Conservation (phyloP, 1,140 invertebrate genomes). For the Drosophila sproati region DNA sequence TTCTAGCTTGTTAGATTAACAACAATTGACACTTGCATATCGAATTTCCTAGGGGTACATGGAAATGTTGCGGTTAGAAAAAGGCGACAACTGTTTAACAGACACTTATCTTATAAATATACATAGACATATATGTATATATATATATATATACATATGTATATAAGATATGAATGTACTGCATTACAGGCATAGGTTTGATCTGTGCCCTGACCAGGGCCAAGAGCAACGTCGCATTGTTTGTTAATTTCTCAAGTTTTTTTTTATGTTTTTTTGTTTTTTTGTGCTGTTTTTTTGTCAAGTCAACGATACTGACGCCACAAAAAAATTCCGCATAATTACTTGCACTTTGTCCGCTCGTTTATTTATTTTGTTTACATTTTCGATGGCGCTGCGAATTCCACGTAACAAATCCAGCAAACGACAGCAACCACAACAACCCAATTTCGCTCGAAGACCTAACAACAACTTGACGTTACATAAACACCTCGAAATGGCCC, state of each 20-base stretch:
- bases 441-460: conserved; percentile 6
- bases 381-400: conserved; percentile 51
- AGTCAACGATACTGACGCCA: conserved; percentile 29
- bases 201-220: conserved; percentile 44
- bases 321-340: conserved; percentile 46
- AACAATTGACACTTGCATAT: not conserved
- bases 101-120: no score
- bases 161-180: no score
- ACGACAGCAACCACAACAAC: conserved; percentile 1
- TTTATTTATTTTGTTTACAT: conserved; percentile 45
- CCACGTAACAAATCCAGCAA: conserved; percentile 37
- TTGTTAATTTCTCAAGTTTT: conserved; percentile 7
- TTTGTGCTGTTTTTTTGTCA: conserved; percentile 21
- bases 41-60: no score
- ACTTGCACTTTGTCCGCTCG: conserved; percentile 49
- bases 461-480: conserved; percentile 32
- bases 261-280: not conserved
- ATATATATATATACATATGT: not conserved
- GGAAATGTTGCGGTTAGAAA: not conserved
- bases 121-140: not conserved
- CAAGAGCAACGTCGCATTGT: conserved; percentile 10
- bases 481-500: conserved; percentile 23
- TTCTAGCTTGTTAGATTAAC: no score
- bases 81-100: not conserved
- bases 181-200: conserved; percentile 4